Conservation (phyloP, 1,140 invertebrate genomes). For the Cotesia glomerata region DNA sequence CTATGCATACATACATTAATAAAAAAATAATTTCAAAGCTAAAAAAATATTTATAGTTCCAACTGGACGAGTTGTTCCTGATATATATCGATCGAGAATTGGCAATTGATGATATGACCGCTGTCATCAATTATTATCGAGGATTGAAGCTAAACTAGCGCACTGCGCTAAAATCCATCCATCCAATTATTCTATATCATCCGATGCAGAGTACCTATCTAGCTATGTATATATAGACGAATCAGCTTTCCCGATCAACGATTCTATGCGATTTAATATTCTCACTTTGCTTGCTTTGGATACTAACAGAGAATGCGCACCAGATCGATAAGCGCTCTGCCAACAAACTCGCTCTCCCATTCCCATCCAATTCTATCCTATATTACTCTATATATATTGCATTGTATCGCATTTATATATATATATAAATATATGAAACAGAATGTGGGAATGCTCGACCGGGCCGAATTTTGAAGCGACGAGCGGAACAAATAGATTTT, state of each 20-base stretch:
- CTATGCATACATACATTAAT: neutral
- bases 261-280: conserved; percentile 52
- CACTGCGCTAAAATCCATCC: no score
- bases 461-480: conserved; percentile 34
- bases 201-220: conserved; percentile 1
- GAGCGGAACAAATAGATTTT: conserved; percentile 47
- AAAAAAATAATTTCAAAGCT: neutral
- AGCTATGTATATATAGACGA: conserved; percentile 24
- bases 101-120: neutral
- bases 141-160: no score
- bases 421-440: no score
- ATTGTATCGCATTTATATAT: no score
- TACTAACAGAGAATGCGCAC: neutral
- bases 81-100: neutral
- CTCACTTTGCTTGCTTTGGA: conserved; percentile 43
- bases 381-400: conserved; percentile 8
- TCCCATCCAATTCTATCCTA: conserved; percentile 17
- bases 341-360: conserved; percentile 33
- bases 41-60: neutral
- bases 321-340: conserved; percentile 11
- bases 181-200: conserved; percentile 3
- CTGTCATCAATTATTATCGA: no score
- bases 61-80: no score
- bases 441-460: conserved; percentile 32
- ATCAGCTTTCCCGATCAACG: conserved; percentile 50